Evolutionary conservation across 1,140 invertebrate species (phyloP), one percentile per base, ranked within the genome.

Genomic region (Bombus soroeensis): DNA sequence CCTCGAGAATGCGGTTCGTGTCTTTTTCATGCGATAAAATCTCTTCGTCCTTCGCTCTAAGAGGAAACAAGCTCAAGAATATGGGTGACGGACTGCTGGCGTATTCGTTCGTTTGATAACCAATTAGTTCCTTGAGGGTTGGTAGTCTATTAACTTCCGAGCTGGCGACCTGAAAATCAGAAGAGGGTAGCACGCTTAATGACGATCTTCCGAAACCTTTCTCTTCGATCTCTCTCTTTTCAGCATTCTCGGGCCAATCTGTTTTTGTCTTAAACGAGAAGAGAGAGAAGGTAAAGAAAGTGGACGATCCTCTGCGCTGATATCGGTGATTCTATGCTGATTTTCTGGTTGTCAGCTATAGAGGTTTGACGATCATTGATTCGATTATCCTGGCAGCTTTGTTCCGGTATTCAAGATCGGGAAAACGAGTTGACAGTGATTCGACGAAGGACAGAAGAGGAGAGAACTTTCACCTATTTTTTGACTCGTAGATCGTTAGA

Each of bases 161-260:
- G 88, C 85, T 87, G 86, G 89, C 88, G 77, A 95, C 93, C 94
- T 95, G 94, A 93, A 95, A 95, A 94, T 93, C 87, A 93, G 88
- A 94, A 94, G 83, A 92, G 92, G 81, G 90, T 85, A 92, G 90
- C 81, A 86, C 73, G 87, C 92, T 92, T 91, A 93, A 80, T 87
- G 57, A 81, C 43, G 72, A 74, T 86, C 72, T 76, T 25, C 59
- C 72, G 57, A 39, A 43, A 75, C 34, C 57, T 71, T 77, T 76
- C 68, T 72, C 73, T 59, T 81, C 78, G 71, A 34, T 84, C 37
- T 66, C 68, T 91, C 82, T 87, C 74, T 78, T 32, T 85, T 68
- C 82, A 39, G 71, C 25, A 53, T 77, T 72, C 86, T 88, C 66
- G 37, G 59, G 59, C 28, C 75, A 71, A 77, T 85, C 77, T 74